Base-by-base conservation (phyloP, 64 coral and sea anemone genomes). In the Trachythela sp. region DNA sequence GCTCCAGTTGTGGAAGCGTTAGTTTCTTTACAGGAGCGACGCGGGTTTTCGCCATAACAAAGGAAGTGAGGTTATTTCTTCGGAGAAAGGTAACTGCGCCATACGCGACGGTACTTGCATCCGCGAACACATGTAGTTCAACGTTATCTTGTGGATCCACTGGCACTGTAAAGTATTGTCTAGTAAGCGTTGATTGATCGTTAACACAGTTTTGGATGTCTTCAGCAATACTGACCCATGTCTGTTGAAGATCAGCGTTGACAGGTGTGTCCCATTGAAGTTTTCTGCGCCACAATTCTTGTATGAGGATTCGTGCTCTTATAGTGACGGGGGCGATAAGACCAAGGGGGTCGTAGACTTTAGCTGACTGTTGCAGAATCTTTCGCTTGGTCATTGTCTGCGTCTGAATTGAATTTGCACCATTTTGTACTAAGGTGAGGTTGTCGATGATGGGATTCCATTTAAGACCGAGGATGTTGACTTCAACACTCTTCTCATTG, bases 261-360 rank as follows among this genome's bases (percentile, higher is more conserved):
- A 77, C 29, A 9, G 71, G 71, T 35, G 29, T 38, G 71, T 77
- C 71, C 71, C 71, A 77, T 2, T 2, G 30, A 2, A 77, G 7
- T 38, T 77, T 13, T 77, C 26, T 32, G 1, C 30, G 36, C 71
- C 71, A 77, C 17, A 77, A n/a, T 2, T 35, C 36, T 77, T 77
- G 71, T 35, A 77, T 3, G 2, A 77, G 26, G 17, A 77, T 77
- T 77, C 36, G 29, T 1, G 71, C 71, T 38, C 71, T 77, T 34
- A 77, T 15, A 3, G 71, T 77, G 15, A 85, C 83, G 6, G 89
- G 54, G 59, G 59, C 3, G 3, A 68, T 6, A 6, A 68, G 59
- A 32, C 72, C 48, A 24, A 83, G 75, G 48, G 72, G 88, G 13
- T 89, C 71, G 48, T 54, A 83, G n/a, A 54, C 34, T 22, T 83